phyloP scores from a whole-genome alignment of 2,888 invertebrate genomes.

The Aspidiotus destructor region DNA sequence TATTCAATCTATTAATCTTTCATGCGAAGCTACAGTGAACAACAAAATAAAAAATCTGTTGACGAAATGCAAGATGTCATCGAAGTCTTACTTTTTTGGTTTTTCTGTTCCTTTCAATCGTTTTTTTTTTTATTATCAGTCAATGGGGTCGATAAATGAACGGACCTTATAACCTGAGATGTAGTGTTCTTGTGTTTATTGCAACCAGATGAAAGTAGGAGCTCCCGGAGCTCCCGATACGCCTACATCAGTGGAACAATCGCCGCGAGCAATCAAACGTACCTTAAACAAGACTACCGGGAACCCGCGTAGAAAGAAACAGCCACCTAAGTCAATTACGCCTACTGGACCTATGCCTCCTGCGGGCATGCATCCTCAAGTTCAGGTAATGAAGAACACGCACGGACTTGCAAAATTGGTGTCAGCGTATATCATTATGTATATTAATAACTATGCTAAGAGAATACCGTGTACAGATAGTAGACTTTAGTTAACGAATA shows the following conservation, averaged over 20 bases:
- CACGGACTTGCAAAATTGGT: too few species aligned
- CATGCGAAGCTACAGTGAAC: too few species aligned
- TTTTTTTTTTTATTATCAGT: conserved; percentile 1
- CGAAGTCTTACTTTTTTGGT: too few species aligned
- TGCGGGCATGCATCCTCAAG: conserved; percentile 37
- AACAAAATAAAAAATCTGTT: too few species aligned
- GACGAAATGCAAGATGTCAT: too few species aligned
- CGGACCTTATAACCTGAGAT: conserved; percentile 39
- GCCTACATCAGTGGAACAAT: conserved; percentile 54
- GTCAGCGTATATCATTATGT: too few species aligned
- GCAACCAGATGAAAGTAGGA: conserved; percentile 49
- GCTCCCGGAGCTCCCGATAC: conserved; percentile 49
- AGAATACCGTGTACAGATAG: too few species aligned
- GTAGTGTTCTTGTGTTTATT: conserved; percentile 43
- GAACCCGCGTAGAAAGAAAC: conserved; percentile 42
- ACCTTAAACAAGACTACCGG: conserved; percentile 39
- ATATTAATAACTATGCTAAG: too few species aligned
- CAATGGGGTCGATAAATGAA: conserved; percentile 34
- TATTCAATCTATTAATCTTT: too few species aligned
- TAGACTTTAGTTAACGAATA: too few species aligned
- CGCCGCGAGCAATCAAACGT: conserved; percentile 46
- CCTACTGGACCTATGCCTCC: conserved; percentile 36
- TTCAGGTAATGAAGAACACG: conserved; percentile 34
- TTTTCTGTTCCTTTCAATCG: too few species aligned
- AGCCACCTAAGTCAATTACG: conserved; percentile 39